A percentile compares a stretch with the other conserved stretches of the same genome.
phyloP scores from a whole-genome alignment of 2,888 invertebrate species.

The Molanna angustata region DNA sequence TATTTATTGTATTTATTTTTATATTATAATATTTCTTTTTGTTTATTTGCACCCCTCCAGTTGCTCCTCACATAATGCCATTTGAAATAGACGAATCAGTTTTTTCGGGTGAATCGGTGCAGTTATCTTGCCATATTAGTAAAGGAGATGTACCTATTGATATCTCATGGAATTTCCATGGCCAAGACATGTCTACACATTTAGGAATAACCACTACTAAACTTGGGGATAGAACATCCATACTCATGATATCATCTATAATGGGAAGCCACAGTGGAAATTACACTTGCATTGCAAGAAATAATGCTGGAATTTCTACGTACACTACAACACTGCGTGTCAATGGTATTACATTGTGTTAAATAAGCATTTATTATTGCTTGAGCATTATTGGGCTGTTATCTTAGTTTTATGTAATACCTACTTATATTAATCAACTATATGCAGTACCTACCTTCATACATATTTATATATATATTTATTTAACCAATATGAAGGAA shows the following conservation, averaged over 20 bases:
- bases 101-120: constrained; percentile 66
- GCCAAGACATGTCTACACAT: constrained; percentile 55
- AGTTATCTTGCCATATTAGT: constrained; percentile 65
- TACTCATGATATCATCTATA: constrained; percentile 70
- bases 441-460: too few species aligned
- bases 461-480: too few species aligned
- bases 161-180: constrained; percentile 72
- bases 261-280: constrained; percentile 68
- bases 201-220: constrained; percentile 59
- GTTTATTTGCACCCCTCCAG: constrained; percentile 19
- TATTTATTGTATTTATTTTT: constrained; percentile 5
- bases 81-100: constrained; percentile 64
- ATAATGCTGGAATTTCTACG: constrained; percentile 67
- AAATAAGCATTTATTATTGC: too few species aligned
- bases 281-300: constrained; percentile 73
- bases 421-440: too few species aligned
- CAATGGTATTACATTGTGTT: constrained; percentile 54
- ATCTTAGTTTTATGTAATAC: too few species aligned
- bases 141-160: constrained; percentile 74
- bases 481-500: too few species aligned
- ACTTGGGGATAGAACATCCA: constrained; percentile 64
- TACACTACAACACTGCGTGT: constrained; percentile 59
- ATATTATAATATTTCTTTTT: constrained; percentile 10
- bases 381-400: too few species aligned
- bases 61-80: constrained; percentile 62